Conservation (phyloP, 2,113 vertebrate species). For the Platycercus adscitus region DNA sequence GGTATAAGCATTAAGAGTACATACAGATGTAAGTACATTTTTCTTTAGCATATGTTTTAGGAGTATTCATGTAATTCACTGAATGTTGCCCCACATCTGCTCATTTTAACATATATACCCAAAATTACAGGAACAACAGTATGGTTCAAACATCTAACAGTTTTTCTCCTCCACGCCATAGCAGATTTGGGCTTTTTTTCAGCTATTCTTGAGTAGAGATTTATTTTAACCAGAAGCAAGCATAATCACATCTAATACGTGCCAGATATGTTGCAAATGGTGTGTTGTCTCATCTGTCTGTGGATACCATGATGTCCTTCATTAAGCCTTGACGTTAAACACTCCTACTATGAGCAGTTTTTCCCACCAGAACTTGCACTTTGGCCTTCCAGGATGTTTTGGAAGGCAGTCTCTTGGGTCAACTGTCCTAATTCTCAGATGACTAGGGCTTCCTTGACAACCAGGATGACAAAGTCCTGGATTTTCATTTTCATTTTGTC, state of each 20-base stretch:
- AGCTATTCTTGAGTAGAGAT: neutral
- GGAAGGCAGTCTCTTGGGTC: neutral
- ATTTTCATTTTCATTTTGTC: neutral
- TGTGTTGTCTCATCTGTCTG: fast-evolving
- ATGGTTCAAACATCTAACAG: neutral
- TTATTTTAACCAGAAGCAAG: neutral
- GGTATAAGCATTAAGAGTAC: neutral
- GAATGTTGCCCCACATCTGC: neutral
- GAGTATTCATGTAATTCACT: neutral
- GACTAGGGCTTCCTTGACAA: neutral
- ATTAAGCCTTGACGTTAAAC: neutral
- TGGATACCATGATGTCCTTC: neutral
- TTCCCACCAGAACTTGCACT: neutral
- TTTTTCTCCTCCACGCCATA: neutral
- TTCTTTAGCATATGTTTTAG: neutral
- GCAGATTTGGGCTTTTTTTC: neutral
- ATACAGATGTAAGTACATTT: neutral
- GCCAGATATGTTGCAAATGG: neutral
- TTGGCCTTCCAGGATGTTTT: neutral
- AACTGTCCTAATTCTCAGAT: neutral
- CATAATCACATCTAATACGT: neutral
- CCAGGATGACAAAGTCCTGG: neutral
- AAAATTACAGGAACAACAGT: neutral
- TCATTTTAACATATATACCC: neutral
- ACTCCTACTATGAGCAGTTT: neutral